Evolutionary conservation across 2,797 vertebrate genomes (phyloP).

Genomic region (Fundulus diaphanus): DNA sequence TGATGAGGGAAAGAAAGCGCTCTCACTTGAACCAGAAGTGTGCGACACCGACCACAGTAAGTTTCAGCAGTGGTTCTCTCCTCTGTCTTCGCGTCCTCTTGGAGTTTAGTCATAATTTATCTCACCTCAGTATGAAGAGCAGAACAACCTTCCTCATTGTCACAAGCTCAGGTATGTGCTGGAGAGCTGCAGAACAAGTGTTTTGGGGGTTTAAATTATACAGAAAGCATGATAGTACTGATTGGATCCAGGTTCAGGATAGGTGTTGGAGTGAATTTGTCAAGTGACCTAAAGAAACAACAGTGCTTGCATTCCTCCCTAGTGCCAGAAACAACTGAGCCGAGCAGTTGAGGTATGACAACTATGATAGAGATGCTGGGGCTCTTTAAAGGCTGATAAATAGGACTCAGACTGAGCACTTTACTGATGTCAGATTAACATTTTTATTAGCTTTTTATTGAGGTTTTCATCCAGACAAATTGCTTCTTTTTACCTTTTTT

Average conservation of each 20-base stretch:
- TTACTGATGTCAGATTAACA: slow-evolving; percentile 6
- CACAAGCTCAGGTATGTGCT: slow-evolving; percentile 14
- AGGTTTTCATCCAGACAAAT: background rate
- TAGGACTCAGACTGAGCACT: background rate
- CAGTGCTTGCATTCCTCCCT: slow-evolving; percentile 39
- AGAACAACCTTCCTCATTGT: background rate
- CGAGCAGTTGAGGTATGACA: slow-evolving; percentile 67
- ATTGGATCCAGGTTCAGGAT: slow-evolving; percentile 1
- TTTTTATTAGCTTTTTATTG: background rate
- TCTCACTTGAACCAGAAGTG: slow-evolving; percentile 34
- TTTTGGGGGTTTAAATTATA: background rate
- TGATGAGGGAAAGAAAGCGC: slow-evolving; percentile 45
- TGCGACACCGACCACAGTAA: slow-evolving; percentile 70
- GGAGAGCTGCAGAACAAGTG: slow-evolving; percentile 2
- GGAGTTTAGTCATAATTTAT: background rate
- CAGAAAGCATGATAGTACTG: slow-evolving; percentile 7
- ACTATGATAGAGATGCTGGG: slow-evolving; percentile 45
- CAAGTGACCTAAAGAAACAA: slow-evolving; percentile 22
- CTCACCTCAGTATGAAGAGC: slow-evolving; percentile 10
- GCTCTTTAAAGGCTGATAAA: slow-evolving; percentile 9
- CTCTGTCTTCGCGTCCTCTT: background rate
- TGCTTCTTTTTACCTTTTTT: background rate
- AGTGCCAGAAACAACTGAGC: slow-evolving; percentile 45
- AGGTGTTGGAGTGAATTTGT: slow-evolving; percentile 31
- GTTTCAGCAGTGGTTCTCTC: slow-evolving; percentile 30